Conservation (phyloP, 2,113 vertebrate species). For the Verasper variegatus region DNA sequence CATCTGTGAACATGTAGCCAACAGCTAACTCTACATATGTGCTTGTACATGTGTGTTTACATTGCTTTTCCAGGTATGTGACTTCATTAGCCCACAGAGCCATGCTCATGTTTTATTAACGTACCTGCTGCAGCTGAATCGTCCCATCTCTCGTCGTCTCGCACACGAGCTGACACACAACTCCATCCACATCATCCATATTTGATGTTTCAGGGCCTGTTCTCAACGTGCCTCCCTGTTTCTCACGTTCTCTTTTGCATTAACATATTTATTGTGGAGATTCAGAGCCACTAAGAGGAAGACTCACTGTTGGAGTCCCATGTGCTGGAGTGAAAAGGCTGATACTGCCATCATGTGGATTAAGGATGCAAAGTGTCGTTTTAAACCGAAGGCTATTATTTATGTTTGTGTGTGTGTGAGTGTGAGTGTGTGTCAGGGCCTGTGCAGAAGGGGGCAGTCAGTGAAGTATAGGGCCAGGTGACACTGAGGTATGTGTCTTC, state of each 20-base stretch:
- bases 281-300: conserved; percentile 8
- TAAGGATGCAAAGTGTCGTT: conserved; percentile 10
- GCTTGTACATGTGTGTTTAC: conserved; percentile 42
- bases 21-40: conserved; percentile 21
- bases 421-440: not conserved
- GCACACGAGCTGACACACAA: conserved; percentile 64
- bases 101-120: conserved; percentile 76
- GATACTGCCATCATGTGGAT: conserved; percentile 80
- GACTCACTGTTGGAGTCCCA: not conserved
- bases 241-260: conserved; percentile 30
- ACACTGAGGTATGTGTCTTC: conserved; percentile 67
- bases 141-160: conserved; percentile 51
- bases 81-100: conserved; percentile 52
- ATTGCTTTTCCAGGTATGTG: conserved; percentile 47
- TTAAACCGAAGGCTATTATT: not conserved
- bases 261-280: conserved; percentile 31
- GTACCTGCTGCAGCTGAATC: conserved; percentile 66
- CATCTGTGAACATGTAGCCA: conserved; percentile 20
- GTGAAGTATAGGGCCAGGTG: conserved; percentile 50
- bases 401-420: not conserved
- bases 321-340: conserved; percentile 44
- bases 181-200: conserved; percentile 65
- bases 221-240: conserved; percentile 11
- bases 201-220: conserved; percentile 33
- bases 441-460: conserved; percentile 17